Evolutionary conservation across 1,140 invertebrate species (phyloP).

Genomic region (Oryzaephilus surinamensis): DNA sequence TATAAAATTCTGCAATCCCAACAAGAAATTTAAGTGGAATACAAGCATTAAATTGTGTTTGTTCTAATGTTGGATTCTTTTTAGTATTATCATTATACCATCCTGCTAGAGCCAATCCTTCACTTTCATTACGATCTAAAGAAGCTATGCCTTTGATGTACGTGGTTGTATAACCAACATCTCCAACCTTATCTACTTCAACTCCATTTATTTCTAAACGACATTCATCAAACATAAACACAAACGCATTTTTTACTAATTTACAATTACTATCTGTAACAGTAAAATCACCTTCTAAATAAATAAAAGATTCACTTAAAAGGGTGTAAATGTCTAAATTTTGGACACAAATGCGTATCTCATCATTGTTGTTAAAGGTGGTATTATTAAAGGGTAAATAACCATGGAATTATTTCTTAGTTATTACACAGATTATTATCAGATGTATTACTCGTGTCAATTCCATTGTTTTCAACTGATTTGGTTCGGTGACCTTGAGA

Average conservation of each 20-base stretch:
- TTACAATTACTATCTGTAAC: not conserved
- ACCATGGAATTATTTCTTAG: no score
- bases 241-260: conserved; percentile 33
- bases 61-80: conserved; percentile 1
- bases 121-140: conserved; percentile 16
- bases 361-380: no score
- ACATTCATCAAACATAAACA: conserved; percentile 37
- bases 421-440: no score
- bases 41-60: conserved; percentile 30
- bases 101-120: conserved; percentile 22
- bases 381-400: no score
- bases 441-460: no score
- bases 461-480: no score
- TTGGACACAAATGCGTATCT: conserved; percentile 2
- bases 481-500: no score
- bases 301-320: conserved; percentile 2
- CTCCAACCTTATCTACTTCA: conserved; percentile 36
- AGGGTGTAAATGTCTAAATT: conserved; percentile 2
- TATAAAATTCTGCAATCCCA: conserved; percentile 40
- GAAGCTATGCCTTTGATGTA: conserved; percentile 35
- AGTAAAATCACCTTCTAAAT: not conserved
- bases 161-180: conserved; percentile 32
- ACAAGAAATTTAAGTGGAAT: conserved; percentile 34
- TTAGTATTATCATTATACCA: conserved; percentile 21
- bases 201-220: conserved; percentile 37